Conservation (phyloP, 2,888 invertebrate species). For the Hydroisotoma schaefferi region DNA sequence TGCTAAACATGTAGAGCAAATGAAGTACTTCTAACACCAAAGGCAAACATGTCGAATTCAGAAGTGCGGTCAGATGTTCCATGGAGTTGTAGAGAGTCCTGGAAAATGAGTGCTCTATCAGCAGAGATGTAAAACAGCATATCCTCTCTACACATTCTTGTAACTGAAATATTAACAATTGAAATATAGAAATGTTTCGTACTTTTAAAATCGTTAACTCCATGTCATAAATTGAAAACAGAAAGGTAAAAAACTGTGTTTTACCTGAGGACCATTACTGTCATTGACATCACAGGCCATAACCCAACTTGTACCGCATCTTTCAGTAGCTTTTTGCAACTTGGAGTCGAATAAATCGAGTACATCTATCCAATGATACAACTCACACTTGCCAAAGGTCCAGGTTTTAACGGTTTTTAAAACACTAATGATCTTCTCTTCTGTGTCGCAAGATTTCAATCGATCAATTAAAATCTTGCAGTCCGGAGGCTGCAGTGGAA, state of each 20-base stretch:
- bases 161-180: conserved; percentile 56
- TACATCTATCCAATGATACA: conserved; percentile 81
- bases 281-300: conserved; percentile 69
- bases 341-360: conserved; percentile 71
- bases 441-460: conserved; percentile 61
- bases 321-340: conserved; percentile 68
- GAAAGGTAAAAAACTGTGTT: too few relatives aligned
- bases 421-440: conserved; percentile 60
- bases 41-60: conserved; percentile 76
- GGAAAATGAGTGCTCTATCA: conserved; percentile 83
- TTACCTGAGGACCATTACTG: conserved; percentile 43
- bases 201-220: too few relatives aligned
- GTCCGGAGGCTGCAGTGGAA: conserved; percentile 60
- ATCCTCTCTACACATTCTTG: conserved; percentile 69
- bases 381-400: conserved; percentile 82
- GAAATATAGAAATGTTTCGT: neutral
- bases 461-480: conserved; percentile 72
- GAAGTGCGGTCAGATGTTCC: conserved; percentile 72
- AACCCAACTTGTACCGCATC: conserved; percentile 64
- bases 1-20: conserved; percentile 82
- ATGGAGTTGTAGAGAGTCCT: conserved; percentile 82
- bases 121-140: conserved; percentile 73
- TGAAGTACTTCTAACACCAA: conserved; percentile 79
- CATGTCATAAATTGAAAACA: too few relatives aligned
- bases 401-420: conserved; percentile 71